Evolutionary conservation across 2,888 invertebrate species (phyloP).

Genomic region (Hedychridium roseum): DNA sequence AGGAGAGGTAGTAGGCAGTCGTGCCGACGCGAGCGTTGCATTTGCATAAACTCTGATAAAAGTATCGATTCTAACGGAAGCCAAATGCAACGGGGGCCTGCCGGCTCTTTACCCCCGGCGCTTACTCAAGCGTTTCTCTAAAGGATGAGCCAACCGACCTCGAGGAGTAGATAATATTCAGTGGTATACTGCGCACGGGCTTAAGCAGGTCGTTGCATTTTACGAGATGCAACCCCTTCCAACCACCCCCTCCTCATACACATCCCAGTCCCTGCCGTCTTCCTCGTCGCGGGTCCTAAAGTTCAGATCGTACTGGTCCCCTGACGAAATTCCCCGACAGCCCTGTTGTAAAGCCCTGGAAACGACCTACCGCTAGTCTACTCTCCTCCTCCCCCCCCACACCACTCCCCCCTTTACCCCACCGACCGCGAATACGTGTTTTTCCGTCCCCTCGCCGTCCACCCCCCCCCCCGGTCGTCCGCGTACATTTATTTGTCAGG

Average conservation of each 20-base stretch:
- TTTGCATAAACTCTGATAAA: too few relatives aligned
- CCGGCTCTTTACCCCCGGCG: too few relatives aligned
- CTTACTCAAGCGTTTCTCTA: too few relatives aligned
- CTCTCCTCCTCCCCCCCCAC: conserved; percentile 6
- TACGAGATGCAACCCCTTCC: background rate
- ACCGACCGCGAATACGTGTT: background rate
- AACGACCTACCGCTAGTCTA: conserved; percentile 9
- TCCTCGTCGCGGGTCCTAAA: background rate
- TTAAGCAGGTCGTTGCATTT: conserved; percentile 5
- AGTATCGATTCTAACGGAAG: too few relatives aligned
- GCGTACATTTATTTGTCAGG: background rate
- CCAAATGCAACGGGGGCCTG: too few relatives aligned
- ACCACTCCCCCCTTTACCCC: background rate
- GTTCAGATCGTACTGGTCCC: background rate
- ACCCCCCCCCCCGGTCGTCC: conserved; percentile 6
- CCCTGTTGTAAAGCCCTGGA: conserved; percentile 17
- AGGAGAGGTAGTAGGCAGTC: too few relatives aligned
- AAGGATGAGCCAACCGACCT: background rate
- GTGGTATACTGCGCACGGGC: background rate
- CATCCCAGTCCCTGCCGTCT: background rate
- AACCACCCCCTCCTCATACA: background rate
- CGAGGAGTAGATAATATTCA: conserved; percentile 4
- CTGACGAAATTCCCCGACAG: conserved; percentile 6
- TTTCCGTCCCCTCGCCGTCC: conserved; percentile 6
- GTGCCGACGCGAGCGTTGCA: too few relatives aligned